These are phyloP conservation scores for Leuctra nigra DNA, from an alignment of 2,888 invertebrate species.

Conservation along the genomic window DNA sequence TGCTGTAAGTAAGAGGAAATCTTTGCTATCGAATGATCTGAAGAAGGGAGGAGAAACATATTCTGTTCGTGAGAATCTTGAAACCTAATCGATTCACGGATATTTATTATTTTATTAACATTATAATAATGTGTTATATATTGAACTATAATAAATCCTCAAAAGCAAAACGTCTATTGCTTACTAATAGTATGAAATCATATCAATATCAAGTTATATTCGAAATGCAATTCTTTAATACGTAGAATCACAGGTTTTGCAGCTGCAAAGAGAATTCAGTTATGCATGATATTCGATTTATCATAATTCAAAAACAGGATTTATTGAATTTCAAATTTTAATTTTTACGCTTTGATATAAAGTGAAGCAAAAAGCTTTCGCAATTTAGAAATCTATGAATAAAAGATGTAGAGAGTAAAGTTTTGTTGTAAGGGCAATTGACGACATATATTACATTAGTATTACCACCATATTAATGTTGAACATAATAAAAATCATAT, in stretches of 20 bases:
- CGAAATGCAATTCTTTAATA: too few relatives aligned
- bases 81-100: background rate
- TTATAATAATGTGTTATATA: constrained; percentile 14
- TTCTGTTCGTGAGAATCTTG: constrained; percentile 13
- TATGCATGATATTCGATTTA: too few relatives aligned
- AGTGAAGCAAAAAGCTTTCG: background rate
- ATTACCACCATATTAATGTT: background rate
- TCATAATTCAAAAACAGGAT: too few relatives aligned
- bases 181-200: constrained; percentile 1
- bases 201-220: too few relatives aligned
- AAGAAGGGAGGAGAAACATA: too few relatives aligned
- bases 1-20: too few relatives aligned
- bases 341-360: too few relatives aligned
- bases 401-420: constrained; percentile 1
- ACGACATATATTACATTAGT: background rate
- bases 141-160: background rate
- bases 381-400: background rate
- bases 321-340: background rate
- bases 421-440: background rate
- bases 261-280: too few relatives aligned
- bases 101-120: background rate
- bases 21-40: too few relatives aligned
- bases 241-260: too few relatives aligned
- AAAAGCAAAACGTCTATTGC: constrained; percentile 5
- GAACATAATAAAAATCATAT: too few relatives aligned